Percentiles rank a stretch among this genome's conserved stretches.
Conservation (phyloP, 2,113 vertebrate species). For the Orientallactaga bullata region DNA sequence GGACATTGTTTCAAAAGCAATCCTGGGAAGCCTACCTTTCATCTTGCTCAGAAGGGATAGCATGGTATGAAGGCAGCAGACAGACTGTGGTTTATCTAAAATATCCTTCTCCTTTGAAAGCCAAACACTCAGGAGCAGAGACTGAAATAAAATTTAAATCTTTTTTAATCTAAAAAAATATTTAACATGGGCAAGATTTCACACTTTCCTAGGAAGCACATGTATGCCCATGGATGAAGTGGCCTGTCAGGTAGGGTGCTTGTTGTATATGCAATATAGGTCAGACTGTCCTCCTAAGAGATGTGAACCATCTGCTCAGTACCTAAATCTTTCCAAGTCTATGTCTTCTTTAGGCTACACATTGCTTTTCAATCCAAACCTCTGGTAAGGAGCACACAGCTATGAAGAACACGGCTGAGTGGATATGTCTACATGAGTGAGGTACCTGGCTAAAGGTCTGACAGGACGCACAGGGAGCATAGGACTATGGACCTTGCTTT, state of each 20-base stretch:
- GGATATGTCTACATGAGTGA: background rate
- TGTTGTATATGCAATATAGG: background rate
- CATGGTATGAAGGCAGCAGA: conserved; percentile 90
- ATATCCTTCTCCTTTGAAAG: conserved; percentile 94
- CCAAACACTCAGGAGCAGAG: conserved; percentile 95
- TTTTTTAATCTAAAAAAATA: background rate
- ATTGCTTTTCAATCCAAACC: background rate
- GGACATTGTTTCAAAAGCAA: background rate
- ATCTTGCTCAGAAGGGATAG: conserved; percentile 94
- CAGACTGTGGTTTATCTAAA: conserved; percentile 88
- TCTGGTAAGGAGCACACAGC: background rate
- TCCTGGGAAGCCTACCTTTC: conserved; percentile 89
- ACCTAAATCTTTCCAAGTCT: background rate
- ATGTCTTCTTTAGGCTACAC: background rate
- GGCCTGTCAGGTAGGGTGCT: background rate
- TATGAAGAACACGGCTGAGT: no score
- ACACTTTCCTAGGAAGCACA: background rate
- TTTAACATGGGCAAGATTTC: background rate
- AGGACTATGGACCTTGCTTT: background rate
- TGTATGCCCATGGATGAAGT: accelerated
- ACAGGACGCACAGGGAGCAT: background rate
- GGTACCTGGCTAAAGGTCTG: no score
- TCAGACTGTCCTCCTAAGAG: background rate
- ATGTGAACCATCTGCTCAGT: background rate
- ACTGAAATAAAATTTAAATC: conserved; percentile 84